Evolutionary conservation across 1,140 invertebrate species (phyloP).

Genomic region (Hyles euphorbiae): DNA sequence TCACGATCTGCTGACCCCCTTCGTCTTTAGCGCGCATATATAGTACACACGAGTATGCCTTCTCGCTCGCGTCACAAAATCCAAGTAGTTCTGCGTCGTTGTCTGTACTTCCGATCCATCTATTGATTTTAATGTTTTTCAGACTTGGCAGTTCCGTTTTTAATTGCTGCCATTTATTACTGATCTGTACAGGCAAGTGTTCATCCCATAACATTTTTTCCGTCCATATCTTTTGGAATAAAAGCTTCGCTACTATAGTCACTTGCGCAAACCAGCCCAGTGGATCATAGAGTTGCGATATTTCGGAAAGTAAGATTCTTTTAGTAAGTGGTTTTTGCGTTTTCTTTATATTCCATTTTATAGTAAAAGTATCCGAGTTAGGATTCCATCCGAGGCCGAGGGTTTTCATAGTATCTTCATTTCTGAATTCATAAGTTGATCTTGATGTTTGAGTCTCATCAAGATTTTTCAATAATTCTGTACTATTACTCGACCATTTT

Average conservation of each 20-base stretch:
- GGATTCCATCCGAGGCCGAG: conserved; percentile 19
- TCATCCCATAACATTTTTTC: conserved; percentile 50
- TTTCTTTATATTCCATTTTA: not conserved
- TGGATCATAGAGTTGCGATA: conserved; percentile 43
- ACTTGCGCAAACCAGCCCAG: conserved; percentile 52
- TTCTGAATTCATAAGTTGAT: not conserved
- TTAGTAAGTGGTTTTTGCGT: conserved; percentile 10
- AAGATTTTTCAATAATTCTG: conserved; percentile 11
- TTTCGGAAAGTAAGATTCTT: conserved; percentile 18
- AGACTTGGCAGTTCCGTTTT: too few species aligned
- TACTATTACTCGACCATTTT: conserved; percentile 22
- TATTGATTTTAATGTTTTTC: too few species aligned
- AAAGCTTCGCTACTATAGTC: conserved; percentile 48
- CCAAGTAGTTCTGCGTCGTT: too few species aligned
- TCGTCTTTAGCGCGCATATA: too few species aligned
- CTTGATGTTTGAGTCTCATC: conserved; percentile 3
- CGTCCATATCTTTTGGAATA: conserved; percentile 59
- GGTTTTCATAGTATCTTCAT: conserved; percentile 14
- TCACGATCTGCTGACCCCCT: too few species aligned
- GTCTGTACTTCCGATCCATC: too few species aligned
- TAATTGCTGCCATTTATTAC: too few species aligned
- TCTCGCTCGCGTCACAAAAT: too few species aligned
- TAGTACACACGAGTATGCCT: too few species aligned
- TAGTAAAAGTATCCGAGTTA: not conserved
- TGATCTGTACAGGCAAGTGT: conserved; percentile 11